These are phyloP conservation scores for Serilophus lunatus DNA, from an alignment of 2,113 vertebrate species.

Conservation along the genomic window DNA sequence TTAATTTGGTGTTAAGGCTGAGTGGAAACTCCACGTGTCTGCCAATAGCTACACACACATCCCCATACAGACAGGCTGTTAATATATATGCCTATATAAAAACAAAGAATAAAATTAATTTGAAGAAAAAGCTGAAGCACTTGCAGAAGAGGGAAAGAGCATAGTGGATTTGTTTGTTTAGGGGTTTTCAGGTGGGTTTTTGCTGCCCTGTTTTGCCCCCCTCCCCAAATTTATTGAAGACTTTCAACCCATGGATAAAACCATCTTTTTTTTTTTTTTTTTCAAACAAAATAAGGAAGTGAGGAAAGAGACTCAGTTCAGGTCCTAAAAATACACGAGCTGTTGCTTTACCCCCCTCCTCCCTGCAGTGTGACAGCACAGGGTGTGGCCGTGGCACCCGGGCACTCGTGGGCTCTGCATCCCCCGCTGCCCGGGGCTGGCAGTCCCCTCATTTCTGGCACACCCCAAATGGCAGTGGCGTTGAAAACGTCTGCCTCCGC, in stretches of 20 bases:
- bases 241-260: background rate
- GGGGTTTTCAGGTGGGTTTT: background rate
- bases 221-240: background rate
- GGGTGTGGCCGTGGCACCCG: background rate
- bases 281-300: background rate
- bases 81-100: constrained; percentile 39
- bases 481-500: constrained; percentile 49
- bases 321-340: background rate
- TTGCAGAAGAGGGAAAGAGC: background rate
- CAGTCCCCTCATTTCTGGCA: background rate
- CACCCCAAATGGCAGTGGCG: constrained; percentile 54
- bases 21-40: constrained; percentile 46
- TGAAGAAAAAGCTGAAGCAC: background rate
- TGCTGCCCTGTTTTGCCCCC: background rate
- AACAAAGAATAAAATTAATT: constrained; percentile 53
- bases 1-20: constrained; percentile 67
- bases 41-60: constrained; percentile 62
- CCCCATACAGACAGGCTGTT: constrained; percentile 37
- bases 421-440: background rate
- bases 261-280: background rate
- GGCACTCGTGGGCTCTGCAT: background rate
- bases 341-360: background rate
- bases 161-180: background rate
- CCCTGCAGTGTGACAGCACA: rapidly evolving
- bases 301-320: background rate